Percentiles rank a stretch among this genome's conserved stretches.
Conservation (phyloP, 2,113 vertebrate genomes). For the Ariopsis seemanni region DNA sequence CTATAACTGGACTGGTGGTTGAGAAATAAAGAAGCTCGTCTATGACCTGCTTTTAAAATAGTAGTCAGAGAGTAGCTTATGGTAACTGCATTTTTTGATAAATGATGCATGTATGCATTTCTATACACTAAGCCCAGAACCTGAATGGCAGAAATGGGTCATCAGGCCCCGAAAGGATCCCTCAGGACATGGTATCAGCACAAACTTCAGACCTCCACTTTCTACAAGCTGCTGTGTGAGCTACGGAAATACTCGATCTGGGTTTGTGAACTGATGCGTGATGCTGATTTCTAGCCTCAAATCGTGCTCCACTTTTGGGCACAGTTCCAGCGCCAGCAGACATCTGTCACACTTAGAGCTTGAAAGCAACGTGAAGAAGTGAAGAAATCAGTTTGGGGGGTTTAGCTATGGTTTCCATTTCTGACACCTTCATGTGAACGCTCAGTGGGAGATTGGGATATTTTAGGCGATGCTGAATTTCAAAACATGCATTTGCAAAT, state of each 20-base stretch:
- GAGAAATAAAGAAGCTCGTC: conserved; percentile 4
- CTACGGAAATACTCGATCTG: conserved; percentile 1
- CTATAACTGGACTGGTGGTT: neutral
- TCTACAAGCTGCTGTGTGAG: neutral
- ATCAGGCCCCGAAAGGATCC: conserved; percentile 37
- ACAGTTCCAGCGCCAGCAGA: conserved; percentile 10
- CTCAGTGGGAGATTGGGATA: neutral
- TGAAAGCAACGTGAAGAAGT: neutral
- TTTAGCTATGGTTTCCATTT: conserved; percentile 24
- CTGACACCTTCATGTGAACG: conserved; percentile 5
- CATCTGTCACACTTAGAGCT: conserved; percentile 2
- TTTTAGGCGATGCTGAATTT: neutral
- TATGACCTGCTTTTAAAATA: conserved; percentile 40
- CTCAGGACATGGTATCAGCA: conserved; percentile 3
- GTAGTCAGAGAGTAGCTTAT: conserved; percentile 9
- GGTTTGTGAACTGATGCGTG: neutral
- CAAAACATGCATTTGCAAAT: neutral
- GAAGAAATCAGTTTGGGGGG: conserved; percentile 9
- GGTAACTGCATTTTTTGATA: conserved; percentile 19
- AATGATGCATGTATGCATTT: conserved; percentile 37
- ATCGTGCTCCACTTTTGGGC: neutral
- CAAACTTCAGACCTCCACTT: neutral
- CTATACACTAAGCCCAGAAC: neutral
- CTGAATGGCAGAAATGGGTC: conserved; percentile 48
- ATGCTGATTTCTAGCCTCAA: neutral